Percentiles rank a stretch among this genome's conserved stretches.
phyloP scores from a whole-genome alignment of 2,888 invertebrate species.

The Antitype chi region DNA sequence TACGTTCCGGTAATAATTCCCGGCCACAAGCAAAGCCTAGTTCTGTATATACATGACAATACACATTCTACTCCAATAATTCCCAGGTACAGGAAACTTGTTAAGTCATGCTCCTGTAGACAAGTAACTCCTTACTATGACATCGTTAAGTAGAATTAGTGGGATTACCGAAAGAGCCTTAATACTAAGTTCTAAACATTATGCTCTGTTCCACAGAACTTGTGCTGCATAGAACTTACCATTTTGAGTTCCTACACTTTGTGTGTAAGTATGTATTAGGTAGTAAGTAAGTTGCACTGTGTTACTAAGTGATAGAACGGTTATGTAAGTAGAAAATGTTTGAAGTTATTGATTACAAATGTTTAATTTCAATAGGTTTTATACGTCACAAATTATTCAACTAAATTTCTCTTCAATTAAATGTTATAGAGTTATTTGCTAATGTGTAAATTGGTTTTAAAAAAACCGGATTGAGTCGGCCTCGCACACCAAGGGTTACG shows the following conservation, averaged over 20 bases:
- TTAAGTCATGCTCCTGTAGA: constrained; percentile 21
- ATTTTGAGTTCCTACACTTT: constrained; percentile 12
- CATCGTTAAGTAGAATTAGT: constrained; percentile 54
- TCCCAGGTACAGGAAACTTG: constrained; percentile 23
- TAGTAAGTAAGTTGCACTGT: not conserved
- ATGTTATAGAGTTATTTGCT: too few relatives aligned
- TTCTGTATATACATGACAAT: not conserved
- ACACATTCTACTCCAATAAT: not conserved
- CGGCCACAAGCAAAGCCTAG: not conserved
- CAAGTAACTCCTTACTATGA: constrained; percentile 32
- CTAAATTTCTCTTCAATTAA: not conserved
- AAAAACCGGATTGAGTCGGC: too few relatives aligned
- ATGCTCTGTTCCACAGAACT: constrained; percentile 40
- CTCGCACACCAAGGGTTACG: too few relatives aligned
- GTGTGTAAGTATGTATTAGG: constrained; percentile 9
- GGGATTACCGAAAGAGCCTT: constrained; percentile 49
- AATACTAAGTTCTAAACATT: constrained; percentile 55
- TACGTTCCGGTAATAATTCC: not conserved
- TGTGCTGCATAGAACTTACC: constrained; percentile 21
- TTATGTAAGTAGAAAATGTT: not conserved
- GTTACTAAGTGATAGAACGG: not conserved
- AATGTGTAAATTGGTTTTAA: too few relatives aligned
- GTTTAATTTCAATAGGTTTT: not conserved
- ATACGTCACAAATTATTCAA: not conserved
- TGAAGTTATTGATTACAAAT: not conserved